These are phyloP conservation scores for Heliconius hermathena DNA, from an alignment of 1,140 invertebrate species.

Conservation along the genomic window DNA sequence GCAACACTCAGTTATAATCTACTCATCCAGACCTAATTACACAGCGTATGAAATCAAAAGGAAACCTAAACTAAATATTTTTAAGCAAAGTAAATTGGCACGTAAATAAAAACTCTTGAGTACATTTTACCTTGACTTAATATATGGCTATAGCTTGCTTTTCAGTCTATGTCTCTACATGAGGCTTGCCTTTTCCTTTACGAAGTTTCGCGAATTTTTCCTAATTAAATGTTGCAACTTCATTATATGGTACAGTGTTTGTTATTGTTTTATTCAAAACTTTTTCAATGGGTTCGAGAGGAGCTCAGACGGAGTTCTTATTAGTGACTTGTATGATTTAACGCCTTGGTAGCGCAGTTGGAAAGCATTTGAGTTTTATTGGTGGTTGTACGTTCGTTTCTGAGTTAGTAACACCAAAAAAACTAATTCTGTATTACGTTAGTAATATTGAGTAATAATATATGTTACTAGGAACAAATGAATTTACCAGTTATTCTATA, in stretches of 20 bases:
- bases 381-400: too few relatives aligned
- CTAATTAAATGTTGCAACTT: conserved; percentile 40
- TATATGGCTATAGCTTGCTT: conserved; percentile 4
- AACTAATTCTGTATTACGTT: too few relatives aligned
- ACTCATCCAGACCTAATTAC: conserved; percentile 3
- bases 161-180: conserved; percentile 32
- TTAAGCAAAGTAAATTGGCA: neutral
- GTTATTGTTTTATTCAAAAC: conserved; percentile 21
- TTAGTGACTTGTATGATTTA: neutral
- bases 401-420: too few relatives aligned
- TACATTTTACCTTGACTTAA: neutral
- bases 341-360: neutral
- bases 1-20: neutral
- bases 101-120: conserved; percentile 2
- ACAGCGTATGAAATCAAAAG: conserved; percentile 25
- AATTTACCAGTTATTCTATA: too few relatives aligned
- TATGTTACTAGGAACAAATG: too few relatives aligned
- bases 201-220: conserved; percentile 39
- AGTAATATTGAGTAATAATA: too few relatives aligned
- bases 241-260: conserved; percentile 35
- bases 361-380: too few relatives aligned
- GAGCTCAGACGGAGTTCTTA: neutral
- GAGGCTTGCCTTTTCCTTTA: conserved; percentile 29
- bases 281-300: neutral
- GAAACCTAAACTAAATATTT: neutral